Evolutionary conservation across 2,888 invertebrate species (phyloP).

Genomic region (Drosophila emarginata): DNA sequence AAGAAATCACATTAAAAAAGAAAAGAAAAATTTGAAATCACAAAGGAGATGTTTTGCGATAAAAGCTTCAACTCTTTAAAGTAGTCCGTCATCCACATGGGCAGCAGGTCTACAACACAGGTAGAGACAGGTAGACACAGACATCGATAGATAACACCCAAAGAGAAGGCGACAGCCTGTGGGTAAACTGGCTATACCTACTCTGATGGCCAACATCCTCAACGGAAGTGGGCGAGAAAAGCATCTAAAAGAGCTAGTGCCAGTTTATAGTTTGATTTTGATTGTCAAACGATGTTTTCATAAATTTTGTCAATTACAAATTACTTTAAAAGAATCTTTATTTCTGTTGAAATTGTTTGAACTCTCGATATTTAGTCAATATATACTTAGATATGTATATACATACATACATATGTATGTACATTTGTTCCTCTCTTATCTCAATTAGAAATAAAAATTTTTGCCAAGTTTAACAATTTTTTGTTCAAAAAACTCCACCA

Average conservation of each 20-base stretch:
- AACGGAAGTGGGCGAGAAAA: constrained; percentile 64
- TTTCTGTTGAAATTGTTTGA: no score
- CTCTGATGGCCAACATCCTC: constrained; percentile 46
- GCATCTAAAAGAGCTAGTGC: constrained; percentile 10
- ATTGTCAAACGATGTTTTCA: no score
- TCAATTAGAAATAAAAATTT: no score
- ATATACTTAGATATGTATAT: no score
- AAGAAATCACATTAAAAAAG: neutral
- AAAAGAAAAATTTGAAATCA: neutral
- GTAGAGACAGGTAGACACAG: constrained; percentile 17
- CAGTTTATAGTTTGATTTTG: neutral
- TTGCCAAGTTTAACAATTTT: neutral
- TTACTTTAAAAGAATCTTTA: no score
- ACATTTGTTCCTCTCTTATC: no score
- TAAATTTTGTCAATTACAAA: no score
- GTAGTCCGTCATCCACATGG: constrained; percentile 13
- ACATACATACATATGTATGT: no score
- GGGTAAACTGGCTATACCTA: constrained; percentile 35
- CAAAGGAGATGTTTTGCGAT: constrained; percentile 27
- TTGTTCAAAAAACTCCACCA: no score
- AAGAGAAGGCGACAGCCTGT: constrained; percentile 36
- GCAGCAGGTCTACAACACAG: neutral
- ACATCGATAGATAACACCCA: constrained; percentile 4
- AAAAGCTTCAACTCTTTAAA: constrained; percentile 16
- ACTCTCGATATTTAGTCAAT: no score